Evolutionary conservation across 2,113 vertebrate species (phyloP), one percentile per base, ranked within the genome.

Genomic region (Cheilinus undulatus): DNA sequence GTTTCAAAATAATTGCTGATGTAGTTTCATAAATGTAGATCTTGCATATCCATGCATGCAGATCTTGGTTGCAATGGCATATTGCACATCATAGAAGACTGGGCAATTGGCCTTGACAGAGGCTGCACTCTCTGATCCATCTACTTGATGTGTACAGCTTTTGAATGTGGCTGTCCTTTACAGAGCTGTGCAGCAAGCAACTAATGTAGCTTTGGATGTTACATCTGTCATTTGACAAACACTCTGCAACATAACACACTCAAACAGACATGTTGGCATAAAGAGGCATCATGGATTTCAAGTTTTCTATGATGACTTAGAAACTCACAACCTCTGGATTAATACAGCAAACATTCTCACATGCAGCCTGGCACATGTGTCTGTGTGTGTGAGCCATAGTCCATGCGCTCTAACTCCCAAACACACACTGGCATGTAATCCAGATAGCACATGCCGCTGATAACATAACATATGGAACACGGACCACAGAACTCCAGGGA

Each of bases 381-480:
- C 23, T 3, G 9, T 12, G 1, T 42, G 36, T 0, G 1, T 24
- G 24, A 17, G 15, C 10, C 3, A 54, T 65, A 15, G 13, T 30
- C 26, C 32, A 51, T 34, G 30, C 26, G n/a, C 48, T 36, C 7
- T 61, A n/a, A 57, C 28, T 73, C 19, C 67, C 49, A 42, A 60
- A 62, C 50, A 61, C 52, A 67, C 20, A 60, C 28, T 51, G 43
- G 27, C 15, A 40, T 74, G n/a, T 73, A 53, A 76, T 71, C 58
- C 48, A 58, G 20, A 66, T n/a, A 82, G 40, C 40, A 54, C 52
- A 84, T 66, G 74, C 46, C 58, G 30, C 46, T 64, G 9, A 78
- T 76, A 23, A 34, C n/a, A 54, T n/a, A 85, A 62, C 86, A 90
- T 84, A 86, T 87, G 81, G 76, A 52, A 58, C 56, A 50, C 2